Percentiles rank a stretch among this genome's conserved stretches.
Evolutionary conservation across 2,797 vertebrate genomes (phyloP).

Genomic region (Dendrocincla tyrannina): DNA sequence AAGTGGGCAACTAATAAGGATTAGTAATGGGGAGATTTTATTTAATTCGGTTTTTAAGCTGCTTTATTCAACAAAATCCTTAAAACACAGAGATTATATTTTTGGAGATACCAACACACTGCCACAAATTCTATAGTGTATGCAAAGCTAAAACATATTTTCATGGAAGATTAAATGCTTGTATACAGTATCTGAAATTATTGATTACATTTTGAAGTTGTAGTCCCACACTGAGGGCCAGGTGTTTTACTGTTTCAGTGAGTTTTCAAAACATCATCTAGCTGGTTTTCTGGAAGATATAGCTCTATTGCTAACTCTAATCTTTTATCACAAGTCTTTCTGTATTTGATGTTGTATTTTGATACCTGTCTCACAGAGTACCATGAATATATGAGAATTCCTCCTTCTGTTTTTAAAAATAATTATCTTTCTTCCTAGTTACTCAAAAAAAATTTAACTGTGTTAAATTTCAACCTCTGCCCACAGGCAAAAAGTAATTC

Average conservation of each 20-base stretch:
- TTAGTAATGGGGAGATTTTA: slow-evolving; percentile 64
- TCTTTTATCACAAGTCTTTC: background rate
- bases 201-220: slow-evolving; percentile 16
- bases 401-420: background rate
- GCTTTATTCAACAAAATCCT: slow-evolving; percentile 67
- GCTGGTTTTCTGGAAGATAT: background rate
- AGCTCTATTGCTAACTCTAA: background rate
- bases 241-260: background rate
- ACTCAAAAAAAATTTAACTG: background rate
- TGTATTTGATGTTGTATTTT: background rate
- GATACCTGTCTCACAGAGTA: background rate
- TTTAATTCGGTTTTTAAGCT: slow-evolving; percentile 70
- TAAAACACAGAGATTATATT: slow-evolving; percentile 68
- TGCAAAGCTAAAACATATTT: slow-evolving; percentile 37
- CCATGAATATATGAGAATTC: background rate
- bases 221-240: background rate
- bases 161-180: slow-evolving; percentile 47
- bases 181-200: slow-evolving; percentile 1
- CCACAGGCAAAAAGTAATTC: background rate
- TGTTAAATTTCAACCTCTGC: background rate
- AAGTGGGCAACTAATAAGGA: slow-evolving; percentile 70
- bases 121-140: slow-evolving; percentile 1
- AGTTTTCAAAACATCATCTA: background rate
- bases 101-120: slow-evolving; percentile 40
- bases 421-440: background rate